Evolutionary conservation across 2,888 invertebrate genomes (phyloP).

Genomic region (Luperina nickerlii): DNA sequence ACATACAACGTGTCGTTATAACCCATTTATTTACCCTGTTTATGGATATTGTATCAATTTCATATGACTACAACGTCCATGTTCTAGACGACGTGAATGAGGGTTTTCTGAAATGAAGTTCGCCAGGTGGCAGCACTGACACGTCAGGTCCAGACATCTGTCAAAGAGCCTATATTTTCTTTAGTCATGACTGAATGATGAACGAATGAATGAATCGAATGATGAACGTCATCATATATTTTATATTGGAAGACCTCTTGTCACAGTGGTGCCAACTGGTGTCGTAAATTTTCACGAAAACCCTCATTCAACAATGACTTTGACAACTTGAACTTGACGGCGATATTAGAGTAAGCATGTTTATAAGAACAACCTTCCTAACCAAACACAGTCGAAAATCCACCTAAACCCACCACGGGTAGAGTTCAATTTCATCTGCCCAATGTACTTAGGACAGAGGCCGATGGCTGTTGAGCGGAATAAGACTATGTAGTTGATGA

Average conservation of each 20-base stretch:
- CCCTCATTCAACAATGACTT: slow-evolving; percentile 58
- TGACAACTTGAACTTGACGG: slow-evolving; percentile 71
- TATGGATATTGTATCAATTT: neutral
- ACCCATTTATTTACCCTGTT: neutral
- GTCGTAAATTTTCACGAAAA: too few species aligned
- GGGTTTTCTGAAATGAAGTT: too few species aligned
- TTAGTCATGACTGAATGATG: too few species aligned
- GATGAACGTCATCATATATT: too few species aligned
- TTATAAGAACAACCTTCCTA: slow-evolving; percentile 53
- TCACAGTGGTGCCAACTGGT: too few species aligned
- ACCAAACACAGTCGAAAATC: slow-evolving; percentile 27
- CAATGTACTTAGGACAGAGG: slow-evolving; percentile 14
- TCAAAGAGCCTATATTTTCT: too few species aligned
- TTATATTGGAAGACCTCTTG: too few species aligned
- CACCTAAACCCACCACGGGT: neutral
- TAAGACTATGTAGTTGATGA: neutral
- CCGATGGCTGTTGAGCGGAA: neutral
- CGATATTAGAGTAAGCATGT: slow-evolving; percentile 62
- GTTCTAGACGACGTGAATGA: slow-evolving; percentile 41
- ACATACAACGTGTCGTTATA: neutral
- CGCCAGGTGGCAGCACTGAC: too few species aligned
- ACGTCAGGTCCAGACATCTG: too few species aligned
- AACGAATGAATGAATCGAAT: too few species aligned
- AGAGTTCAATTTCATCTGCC: slow-evolving; percentile 36
- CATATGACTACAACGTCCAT: neutral